Percentiles rank a stretch among this genome's conserved stretches.
phyloP scores from a whole-genome alignment of 2,888 invertebrate genomes.

The Acrobasis consociella region DNA sequence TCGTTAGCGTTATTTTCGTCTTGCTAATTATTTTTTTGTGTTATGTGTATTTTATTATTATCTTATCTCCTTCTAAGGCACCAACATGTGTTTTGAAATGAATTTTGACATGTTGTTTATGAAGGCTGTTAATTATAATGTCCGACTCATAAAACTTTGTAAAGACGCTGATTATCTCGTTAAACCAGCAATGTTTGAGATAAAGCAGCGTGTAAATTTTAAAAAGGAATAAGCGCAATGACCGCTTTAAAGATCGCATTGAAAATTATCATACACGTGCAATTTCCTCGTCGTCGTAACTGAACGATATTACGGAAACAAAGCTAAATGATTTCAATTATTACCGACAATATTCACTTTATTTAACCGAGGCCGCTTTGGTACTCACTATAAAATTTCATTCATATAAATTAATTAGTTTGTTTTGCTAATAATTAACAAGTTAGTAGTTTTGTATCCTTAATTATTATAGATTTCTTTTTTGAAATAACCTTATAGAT shows the following conservation, averaged over 20 bases:
- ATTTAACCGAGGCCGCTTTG: not conserved
- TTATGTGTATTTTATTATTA: conserved; percentile 24
- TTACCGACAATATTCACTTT: not conserved
- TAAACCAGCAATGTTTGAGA: conserved; percentile 38
- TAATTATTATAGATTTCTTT: not conserved
- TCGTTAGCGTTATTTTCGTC: conserved; percentile 33
- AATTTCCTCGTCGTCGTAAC: conserved; percentile 32
- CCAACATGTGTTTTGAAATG: not conserved
- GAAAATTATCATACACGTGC: conserved; percentile 45
- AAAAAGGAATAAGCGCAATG: conserved; percentile 51
- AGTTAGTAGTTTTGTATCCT: not conserved
- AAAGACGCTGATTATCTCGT: conserved; percentile 34
- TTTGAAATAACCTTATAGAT: not conserved
- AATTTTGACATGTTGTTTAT: conserved; percentile 7
- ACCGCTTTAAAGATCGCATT: conserved; percentile 49
- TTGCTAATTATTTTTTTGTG: conserved; percentile 23
- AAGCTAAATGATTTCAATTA: not conserved
- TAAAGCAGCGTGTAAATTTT: conserved; percentile 46
- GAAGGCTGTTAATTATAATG: conserved; percentile 12
- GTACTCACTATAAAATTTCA: not conserved
- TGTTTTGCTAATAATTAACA: not conserved
- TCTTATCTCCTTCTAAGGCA: not conserved
- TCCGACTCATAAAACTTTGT: conserved; percentile 29
- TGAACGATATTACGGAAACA: conserved; percentile 1
- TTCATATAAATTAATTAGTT: not conserved